Base-by-base conservation (phyloP, 1,140 invertebrate species). In the Lasioglossum albipes region DNA sequence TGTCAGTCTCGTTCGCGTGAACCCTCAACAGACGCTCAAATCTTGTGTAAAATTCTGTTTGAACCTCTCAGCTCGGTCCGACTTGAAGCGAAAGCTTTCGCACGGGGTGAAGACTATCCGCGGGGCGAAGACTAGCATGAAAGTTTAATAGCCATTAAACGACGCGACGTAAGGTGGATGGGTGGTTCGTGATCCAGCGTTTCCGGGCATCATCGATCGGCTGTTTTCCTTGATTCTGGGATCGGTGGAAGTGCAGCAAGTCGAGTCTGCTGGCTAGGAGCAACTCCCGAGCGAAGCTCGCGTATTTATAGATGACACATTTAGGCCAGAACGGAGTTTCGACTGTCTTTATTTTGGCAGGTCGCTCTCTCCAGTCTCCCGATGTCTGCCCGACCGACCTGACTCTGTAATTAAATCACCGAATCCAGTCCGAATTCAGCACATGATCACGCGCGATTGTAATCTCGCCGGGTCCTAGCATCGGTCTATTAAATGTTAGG, bases 261-360 rank as follows among this genome's bases (percentile, higher is more conserved):
- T 82, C 75, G 83, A 72, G n/a, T n/a, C n/a, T 20, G 68, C 74
- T 31, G 45, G 49, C 20, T 61, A 66, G 69, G 61, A 59, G 5
- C 61, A 20, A 59, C 27, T 18, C 22, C 66, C 66, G 84, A 61
- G 52, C 75, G 78, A 80, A 80, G 83, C 87, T 87, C 65, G 68
- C 69, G 87, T 92, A 92, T 92, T 92, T 92, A 90, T 92, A 92
- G 91, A 92, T 91, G 91, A 89, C 91, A 91, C 90, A 92, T 92
- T 91, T 92, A 91, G 87, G 87, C 87, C 88, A 82, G 88, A 88
- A 89, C 70, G 31, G 84, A 69, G 88, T 83, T 88, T 80, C 82
- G 88, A 87, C 86, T 88, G 79, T 89, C 88, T 92, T 91, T 89
- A 91, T 90, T 90, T 91, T 88, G 87, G 86, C 88, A 87, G 81